Conservation (phyloP, 2,888 invertebrate genomes). For the Hirtodrosophila duncani region DNA sequence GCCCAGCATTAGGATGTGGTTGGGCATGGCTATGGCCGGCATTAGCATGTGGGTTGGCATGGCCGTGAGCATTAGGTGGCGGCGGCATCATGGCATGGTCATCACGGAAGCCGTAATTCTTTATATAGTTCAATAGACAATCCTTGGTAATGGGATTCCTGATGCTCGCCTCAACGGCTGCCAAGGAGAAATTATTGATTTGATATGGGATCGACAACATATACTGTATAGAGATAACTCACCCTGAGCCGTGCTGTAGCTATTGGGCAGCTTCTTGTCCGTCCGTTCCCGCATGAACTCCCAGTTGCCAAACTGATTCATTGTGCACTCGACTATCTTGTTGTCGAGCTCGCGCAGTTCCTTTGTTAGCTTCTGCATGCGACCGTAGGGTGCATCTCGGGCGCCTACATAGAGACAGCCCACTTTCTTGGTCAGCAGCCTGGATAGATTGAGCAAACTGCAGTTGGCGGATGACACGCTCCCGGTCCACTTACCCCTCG, state of each 20-base stretch:
- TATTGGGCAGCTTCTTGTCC: conserved; percentile 98
- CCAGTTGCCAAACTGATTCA: conserved; percentile 87
- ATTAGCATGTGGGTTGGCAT: conserved; percentile 9
- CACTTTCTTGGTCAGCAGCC: conserved; percentile 83
- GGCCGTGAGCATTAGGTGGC: conserved; percentile 69
- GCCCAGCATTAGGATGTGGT: no score
- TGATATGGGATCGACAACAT: neutral
- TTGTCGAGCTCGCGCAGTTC: conserved; percentile 88
- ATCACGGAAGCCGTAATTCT: conserved; percentile 82
- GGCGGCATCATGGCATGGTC: conserved; percentile 87
- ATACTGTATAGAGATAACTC: conserved; percentile 44
- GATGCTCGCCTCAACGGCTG: conserved; percentile 92
- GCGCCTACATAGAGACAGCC: conserved; percentile 90
- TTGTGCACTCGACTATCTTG: conserved; percentile 97
- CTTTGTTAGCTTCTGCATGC: conserved; percentile 87
- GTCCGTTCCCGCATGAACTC: conserved; percentile 95
- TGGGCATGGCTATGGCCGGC: conserved; percentile 13
- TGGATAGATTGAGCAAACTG: conserved; percentile 74
- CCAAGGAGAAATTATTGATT: conserved; percentile 57
- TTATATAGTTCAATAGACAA: conserved; percentile 86
- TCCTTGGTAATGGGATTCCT: conserved; percentile 91
- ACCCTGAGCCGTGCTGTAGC: conserved; percentile 85
- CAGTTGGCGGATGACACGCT: neutral
- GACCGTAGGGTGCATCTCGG: conserved; percentile 82
- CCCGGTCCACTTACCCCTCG: conserved; percentile 81